These are phyloP conservation scores for Zalophus californianus DNA, from an alignment of 2,797 vertebrate species.

Conservation along the genomic window DNA sequence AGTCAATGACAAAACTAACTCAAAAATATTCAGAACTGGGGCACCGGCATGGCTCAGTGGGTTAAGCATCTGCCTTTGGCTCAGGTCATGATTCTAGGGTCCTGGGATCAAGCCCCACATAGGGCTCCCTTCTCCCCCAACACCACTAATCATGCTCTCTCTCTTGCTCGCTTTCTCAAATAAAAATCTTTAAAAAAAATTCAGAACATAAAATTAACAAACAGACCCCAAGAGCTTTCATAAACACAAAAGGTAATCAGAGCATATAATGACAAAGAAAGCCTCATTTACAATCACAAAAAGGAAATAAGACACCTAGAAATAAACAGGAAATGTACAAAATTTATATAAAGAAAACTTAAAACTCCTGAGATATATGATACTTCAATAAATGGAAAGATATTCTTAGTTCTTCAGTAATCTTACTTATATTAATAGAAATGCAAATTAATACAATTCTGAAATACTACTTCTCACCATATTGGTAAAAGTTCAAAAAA, in stretches of 20 bases:
- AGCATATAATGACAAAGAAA: not conserved
- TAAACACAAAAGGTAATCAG: not conserved
- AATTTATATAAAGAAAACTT: not conserved
- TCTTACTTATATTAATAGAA: not conserved
- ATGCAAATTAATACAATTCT: not conserved
- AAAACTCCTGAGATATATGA: not conserved
- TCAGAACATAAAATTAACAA: not conserved
- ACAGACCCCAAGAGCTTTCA: not conserved
- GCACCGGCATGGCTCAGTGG: too few species aligned
- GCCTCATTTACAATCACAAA: not conserved
- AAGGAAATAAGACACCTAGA: not conserved
- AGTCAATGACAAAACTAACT: not conserved
- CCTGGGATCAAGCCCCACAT: too few species aligned
- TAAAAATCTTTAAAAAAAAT: not conserved
- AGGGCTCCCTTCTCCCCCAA: too few species aligned
- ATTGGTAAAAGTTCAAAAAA: constrained; percentile 5
- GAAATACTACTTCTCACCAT: not conserved
- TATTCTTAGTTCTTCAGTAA: not conserved
- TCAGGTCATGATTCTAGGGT: too few species aligned
- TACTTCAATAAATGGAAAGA: not conserved
- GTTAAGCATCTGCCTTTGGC: too few species aligned
- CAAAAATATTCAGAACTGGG: not conserved
- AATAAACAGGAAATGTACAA: not conserved
- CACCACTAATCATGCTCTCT: too few species aligned
- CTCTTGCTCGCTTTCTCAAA: too few species aligned